Base-by-base conservation (phyloP, 1,140 invertebrate species). In the Drosophila nasuta region DNA sequence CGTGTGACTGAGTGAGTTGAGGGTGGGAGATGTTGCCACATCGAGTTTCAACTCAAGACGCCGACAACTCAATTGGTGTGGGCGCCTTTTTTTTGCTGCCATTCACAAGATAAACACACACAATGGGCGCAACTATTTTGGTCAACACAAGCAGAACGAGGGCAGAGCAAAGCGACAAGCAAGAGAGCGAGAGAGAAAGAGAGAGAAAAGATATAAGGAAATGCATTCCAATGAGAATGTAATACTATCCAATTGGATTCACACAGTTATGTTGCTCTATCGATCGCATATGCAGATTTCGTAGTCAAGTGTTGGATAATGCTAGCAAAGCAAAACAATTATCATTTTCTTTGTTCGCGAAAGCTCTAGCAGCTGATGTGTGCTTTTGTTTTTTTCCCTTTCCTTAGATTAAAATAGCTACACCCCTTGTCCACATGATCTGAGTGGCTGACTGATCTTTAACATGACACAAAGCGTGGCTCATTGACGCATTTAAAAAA, bases 71-170 rank as follows among this genome's bases (percentile, higher is more conserved):
- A 15, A 46, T n/a, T 64, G 57, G 70, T 65, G 68, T 71, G 60
- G 70, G 64, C 35, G 63, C 62, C 52, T 25, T 25, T 25, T 20
- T 25, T 25, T 25, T 25, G 20, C 20, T 25, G 49, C 25, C 30
- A 8, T 38, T 10, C 28, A 52, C 51, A 33, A 54, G 6, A 3
- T 30, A 33, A 33, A 56, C 38, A 43, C 2, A 38, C 38, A 60
- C 65, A 74, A 74, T 74, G 71, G 71, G 49, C 43, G 28, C 71
- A 57, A 60, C 65, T 74, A 74, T 62, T 68, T 74, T 69, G 65
- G 65, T 74, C 65, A 68, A 59, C 48, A 8, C 33, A 72, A 65
- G 43, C 62, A 59, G 65, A 67, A 67, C 58, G 4, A 33, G 11
- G 48, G 15, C 30, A 51, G 10, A 56, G 20, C 8, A 38, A 25